phyloP scores from a whole-genome alignment of 2,888 invertebrate species.

The Philaethria dido region DNA sequence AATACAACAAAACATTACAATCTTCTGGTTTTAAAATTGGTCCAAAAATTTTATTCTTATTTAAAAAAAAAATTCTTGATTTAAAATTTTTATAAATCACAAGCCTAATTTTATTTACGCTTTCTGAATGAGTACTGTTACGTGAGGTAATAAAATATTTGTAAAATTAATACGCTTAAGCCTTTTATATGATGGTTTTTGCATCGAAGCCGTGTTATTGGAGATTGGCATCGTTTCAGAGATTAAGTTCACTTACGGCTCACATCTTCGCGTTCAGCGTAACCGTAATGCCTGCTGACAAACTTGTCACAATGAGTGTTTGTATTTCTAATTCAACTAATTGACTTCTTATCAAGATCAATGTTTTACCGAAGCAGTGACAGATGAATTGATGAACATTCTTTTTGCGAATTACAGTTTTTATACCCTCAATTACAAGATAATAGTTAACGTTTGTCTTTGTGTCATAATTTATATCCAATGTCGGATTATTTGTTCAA shows the following conservation, averaged over 20 bases:
- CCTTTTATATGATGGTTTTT: constrained; percentile 26
- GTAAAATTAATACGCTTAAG: constrained; percentile 3
- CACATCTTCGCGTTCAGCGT: constrained; percentile 44
- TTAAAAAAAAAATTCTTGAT: background rate
- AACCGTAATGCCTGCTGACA: constrained; percentile 63
- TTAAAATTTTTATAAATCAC: background rate
- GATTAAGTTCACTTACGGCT: constrained; percentile 57
- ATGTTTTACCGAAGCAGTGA: constrained; percentile 38
- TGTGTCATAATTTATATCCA: constrained; percentile 14
- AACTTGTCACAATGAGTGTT: constrained; percentile 52
- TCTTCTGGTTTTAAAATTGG: background rate
- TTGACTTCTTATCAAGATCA: constrained; percentile 50
- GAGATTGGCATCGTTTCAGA: constrained; percentile 46
- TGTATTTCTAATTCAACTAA: constrained; percentile 53
- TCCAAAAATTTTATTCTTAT: background rate
- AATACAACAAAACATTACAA: constrained; percentile 30
- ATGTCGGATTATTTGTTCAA: constrained; percentile 20
- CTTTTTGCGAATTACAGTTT: constrained; percentile 38
- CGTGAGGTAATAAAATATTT: constrained; percentile 8
- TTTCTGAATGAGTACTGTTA: background rate
- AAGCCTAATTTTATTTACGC: background rate
- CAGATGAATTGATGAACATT: constrained; percentile 51
- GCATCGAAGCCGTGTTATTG: constrained; percentile 22
- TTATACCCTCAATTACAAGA: constrained; percentile 25
- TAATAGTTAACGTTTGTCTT: constrained; percentile 14